These are phyloP conservation scores for Matsumurasca onukii DNA, from an alignment of 1,140 invertebrate species.

Conservation along the genomic window DNA sequence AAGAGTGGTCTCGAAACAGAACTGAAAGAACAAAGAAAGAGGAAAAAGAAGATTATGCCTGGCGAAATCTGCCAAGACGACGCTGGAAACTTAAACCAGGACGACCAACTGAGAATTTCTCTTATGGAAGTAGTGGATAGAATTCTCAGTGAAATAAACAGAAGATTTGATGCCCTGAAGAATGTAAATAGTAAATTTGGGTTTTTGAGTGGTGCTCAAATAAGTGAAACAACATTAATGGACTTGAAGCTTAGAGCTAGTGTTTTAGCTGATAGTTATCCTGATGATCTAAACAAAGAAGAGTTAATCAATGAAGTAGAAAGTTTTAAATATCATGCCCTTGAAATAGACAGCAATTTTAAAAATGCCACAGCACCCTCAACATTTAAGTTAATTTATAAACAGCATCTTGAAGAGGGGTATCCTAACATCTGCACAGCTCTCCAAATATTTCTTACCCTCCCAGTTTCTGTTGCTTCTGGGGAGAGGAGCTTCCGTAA, in stretches of 20 bases:
- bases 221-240: neutral
- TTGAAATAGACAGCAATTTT: neutral
- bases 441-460: conserved; percentile 7
- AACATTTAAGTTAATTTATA: neutral
- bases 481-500: conserved; percentile 45
- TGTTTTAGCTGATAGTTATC: neutral
- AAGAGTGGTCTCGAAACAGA: neutral
- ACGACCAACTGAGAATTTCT: neutral
- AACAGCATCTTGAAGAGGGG: neutral
- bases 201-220: conserved; percentile 14
- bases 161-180: neutral
- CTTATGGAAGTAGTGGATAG: neutral
- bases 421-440: neutral
- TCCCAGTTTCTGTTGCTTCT: conserved; percentile 42
- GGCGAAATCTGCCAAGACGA: neutral
- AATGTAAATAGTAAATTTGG: conserved; percentile 8
- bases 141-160: neutral
- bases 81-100: neutral
- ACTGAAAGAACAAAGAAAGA: conserved; percentile 2
- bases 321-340: conserved; percentile 1
- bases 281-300: neutral
- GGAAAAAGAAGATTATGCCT: conserved; percentile 15
- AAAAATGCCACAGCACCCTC: neutral
- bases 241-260: neutral
- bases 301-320: conserved; percentile 1